Evolutionary conservation across 2,797 vertebrate species (phyloP).

Genomic region (Falco rusticolus): DNA sequence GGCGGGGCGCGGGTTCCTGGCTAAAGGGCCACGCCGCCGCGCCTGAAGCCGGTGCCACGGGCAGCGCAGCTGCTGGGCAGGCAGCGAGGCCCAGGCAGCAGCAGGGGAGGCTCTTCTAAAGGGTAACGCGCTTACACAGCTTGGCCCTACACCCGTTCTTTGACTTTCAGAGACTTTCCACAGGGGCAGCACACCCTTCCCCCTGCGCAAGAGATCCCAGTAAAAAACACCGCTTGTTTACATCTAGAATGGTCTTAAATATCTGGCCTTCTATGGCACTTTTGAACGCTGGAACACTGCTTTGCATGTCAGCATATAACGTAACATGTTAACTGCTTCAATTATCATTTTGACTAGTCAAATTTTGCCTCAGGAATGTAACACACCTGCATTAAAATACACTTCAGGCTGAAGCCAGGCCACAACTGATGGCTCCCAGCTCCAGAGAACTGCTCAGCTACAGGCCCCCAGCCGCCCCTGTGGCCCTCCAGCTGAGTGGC

Average conservation of each 20-base stretch:
- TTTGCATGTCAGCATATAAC: neutral
- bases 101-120: neutral
- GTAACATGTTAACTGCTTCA: neutral
- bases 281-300: neutral
- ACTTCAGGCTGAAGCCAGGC: neutral
- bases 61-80: too few relatives aligned
- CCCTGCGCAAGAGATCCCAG: neutral
- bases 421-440: neutral
- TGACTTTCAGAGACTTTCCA: neutral
- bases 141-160: neutral
- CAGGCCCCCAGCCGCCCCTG: neutral
- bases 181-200: neutral
- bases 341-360: neutral
- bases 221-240: neutral
- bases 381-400: neutral
- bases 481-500: too few relatives aligned
- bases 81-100: too few relatives aligned
- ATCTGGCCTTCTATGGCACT: accelerated
- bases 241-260: neutral
- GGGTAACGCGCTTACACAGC: neutral
- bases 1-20: too few relatives aligned
- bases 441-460: neutral
- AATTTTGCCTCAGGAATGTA: neutral
- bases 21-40: too few relatives aligned
- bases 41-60: too few relatives aligned